A percentile compares a stretch with the other conserved stretches of the same genome.
phyloP scores from a whole-genome alignment of 2,113 vertebrate species.

The Sitta europaea region DNA sequence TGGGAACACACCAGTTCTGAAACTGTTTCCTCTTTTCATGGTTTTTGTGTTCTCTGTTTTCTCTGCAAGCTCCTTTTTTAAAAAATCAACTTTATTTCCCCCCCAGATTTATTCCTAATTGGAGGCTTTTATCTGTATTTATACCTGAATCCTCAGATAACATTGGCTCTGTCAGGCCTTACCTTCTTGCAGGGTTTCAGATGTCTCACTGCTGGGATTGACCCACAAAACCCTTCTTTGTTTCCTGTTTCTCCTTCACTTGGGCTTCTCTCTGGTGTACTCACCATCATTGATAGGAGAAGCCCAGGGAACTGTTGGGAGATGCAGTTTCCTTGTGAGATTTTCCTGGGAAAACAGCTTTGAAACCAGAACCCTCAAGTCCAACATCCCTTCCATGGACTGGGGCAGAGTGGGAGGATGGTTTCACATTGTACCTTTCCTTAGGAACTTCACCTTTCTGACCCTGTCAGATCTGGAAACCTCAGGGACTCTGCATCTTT shows the following conservation, averaged over 20 bases:
- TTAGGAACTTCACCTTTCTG: neutral
- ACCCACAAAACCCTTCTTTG: neutral
- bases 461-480: neutral
- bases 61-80: neutral
- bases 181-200: neutral
- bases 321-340: neutral
- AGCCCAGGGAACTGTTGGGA: neutral
- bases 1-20: slow-evolving; percentile 35
- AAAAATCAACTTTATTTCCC: neutral
- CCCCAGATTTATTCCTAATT: neutral
- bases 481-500: neutral
- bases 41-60: slow-evolving; percentile 27
- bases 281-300: neutral
- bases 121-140: neutral
- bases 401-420: neutral
- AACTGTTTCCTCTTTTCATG: slow-evolving; percentile 11
- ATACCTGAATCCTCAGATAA: neutral
- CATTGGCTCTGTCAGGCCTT: fast-evolving
- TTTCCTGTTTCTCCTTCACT: neutral
- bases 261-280: neutral
- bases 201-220: neutral
- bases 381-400: neutral
- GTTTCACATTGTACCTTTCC: neutral
- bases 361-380: neutral
- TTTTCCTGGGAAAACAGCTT: neutral